These are phyloP conservation scores for Pediacus dermestoides DNA, from an alignment of 2,888 invertebrate species.

Conservation along the genomic window DNA sequence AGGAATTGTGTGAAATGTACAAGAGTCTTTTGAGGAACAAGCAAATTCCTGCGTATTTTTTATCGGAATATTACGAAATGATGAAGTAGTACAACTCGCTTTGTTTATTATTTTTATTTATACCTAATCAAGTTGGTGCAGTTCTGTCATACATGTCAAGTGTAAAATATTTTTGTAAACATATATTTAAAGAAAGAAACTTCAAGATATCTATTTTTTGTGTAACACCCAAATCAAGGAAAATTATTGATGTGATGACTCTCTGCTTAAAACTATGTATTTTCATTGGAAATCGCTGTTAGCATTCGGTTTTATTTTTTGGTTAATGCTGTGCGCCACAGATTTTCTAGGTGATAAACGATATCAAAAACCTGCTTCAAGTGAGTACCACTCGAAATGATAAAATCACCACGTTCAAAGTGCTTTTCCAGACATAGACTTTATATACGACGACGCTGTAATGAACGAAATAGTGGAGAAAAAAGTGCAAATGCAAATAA, in stretches of 20 bases:
- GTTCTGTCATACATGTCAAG: no score
- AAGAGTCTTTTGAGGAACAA: conserved; percentile 20
- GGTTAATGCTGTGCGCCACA: conserved; percentile 35
- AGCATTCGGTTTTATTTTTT: conserved; percentile 37
- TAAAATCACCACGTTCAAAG: conserved; percentile 17
- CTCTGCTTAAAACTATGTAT: no score
- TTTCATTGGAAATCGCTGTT: conserved; percentile 39
- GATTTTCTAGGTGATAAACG: conserved; percentile 30
- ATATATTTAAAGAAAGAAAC: no score
- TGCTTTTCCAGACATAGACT: conserved; percentile 18
- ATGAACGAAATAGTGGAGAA: conserved; percentile 12
- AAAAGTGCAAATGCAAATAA: conserved; percentile 14
- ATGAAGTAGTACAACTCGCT: no score
- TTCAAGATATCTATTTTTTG: no score
- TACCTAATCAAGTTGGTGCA: no score
- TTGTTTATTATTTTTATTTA: no score
- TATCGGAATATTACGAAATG: conserved; percentile 28
- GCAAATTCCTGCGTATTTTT: conserved; percentile 29
- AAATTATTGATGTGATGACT: no score
- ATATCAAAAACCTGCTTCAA: neutral
- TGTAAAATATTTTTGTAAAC: no score
- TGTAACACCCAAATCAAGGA: no score
- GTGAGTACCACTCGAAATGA: conserved; percentile 11
- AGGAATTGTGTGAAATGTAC: conserved; percentile 20
- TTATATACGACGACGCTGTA: conserved; percentile 18